Conservation (phyloP, 1,140 invertebrate genomes). For the Drosophila bipectinata region DNA sequence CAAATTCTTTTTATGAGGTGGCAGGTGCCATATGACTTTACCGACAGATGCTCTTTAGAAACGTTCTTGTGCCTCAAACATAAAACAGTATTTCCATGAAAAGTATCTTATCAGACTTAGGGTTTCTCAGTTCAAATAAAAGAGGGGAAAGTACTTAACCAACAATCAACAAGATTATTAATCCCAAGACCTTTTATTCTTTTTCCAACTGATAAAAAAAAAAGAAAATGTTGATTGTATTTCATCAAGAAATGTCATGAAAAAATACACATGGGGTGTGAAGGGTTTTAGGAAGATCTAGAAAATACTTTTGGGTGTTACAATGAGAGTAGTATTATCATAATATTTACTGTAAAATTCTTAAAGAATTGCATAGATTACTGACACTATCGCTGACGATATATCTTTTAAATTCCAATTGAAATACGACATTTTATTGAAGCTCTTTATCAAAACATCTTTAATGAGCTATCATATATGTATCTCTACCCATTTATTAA, state of each 20-base stretch:
- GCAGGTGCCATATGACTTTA: slow-evolving; percentile 31
- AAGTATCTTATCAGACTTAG: slow-evolving; percentile 27
- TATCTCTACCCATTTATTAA: not conserved
- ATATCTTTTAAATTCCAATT: too few species aligned
- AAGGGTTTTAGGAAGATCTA: not conserved
- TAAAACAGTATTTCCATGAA: slow-evolving; percentile 2
- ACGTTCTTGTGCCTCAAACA: not conserved
- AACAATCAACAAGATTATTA: slow-evolving; percentile 4
- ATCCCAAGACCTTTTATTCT: not conserved
- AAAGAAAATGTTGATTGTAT: slow-evolving; percentile 3
- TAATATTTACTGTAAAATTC: not conserved
- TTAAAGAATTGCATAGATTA: too few species aligned
- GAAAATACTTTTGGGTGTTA: not conserved
- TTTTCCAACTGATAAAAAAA: slow-evolving; percentile 29
- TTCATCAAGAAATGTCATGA: slow-evolving; percentile 18
- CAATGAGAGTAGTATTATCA: not conserved
- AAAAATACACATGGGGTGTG: not conserved
- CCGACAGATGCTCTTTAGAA: too few species aligned
- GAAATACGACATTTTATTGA: too few species aligned
- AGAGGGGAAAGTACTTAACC: slow-evolving; percentile 1
- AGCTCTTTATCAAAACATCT: too few species aligned
- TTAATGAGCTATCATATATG: not conserved
- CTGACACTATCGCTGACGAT: too few species aligned
- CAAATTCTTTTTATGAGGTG: slow-evolving; percentile 55
- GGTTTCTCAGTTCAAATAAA: slow-evolving; percentile 24